phyloP scores from a whole-genome alignment of 2,888 invertebrate genomes.

The Epinotia brunnichana region DNA sequence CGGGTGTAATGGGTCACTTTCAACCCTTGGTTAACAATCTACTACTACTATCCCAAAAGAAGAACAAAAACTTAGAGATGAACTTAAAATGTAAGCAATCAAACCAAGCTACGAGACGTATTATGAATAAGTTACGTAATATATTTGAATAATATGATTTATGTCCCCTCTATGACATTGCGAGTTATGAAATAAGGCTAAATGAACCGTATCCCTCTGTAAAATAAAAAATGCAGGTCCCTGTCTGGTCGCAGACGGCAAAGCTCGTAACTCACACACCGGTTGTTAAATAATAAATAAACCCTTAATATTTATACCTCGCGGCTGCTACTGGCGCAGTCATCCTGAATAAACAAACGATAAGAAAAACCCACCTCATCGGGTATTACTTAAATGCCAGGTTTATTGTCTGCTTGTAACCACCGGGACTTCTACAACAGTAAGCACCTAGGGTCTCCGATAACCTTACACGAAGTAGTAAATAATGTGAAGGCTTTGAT shows the following conservation, averaged over 20 bases:
- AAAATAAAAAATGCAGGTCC: constrained; percentile 14
- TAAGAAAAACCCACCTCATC: not conserved
- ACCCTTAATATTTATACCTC: not conserved
- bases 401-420: not conserved
- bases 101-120: not conserved
- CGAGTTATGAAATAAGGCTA: constrained; percentile 2
- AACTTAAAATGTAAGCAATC: not conserved
- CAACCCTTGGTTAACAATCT: too few species aligned
- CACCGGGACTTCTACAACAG: not conserved
- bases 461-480: too few species aligned
- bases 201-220: not conserved
- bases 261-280: constrained; percentile 17
- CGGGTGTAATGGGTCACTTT: too few species aligned
- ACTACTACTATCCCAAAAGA: too few species aligned
- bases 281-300: constrained; percentile 30
- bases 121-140: not conserved
- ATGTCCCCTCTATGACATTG: not conserved
- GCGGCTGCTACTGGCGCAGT: constrained; percentile 1
- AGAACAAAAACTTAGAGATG: too few species aligned
- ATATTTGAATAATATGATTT: not conserved
- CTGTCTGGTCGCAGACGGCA: not conserved
- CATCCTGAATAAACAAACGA: constrained; percentile 1
- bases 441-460: too few species aligned
- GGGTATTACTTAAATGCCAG: too few species aligned
- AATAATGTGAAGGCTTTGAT: too few species aligned